Percentiles rank a stretch among this genome's conserved stretches.
phyloP scores from a whole-genome alignment of 2,113 vertebrate genomes.

The Origma solitaria region DNA sequence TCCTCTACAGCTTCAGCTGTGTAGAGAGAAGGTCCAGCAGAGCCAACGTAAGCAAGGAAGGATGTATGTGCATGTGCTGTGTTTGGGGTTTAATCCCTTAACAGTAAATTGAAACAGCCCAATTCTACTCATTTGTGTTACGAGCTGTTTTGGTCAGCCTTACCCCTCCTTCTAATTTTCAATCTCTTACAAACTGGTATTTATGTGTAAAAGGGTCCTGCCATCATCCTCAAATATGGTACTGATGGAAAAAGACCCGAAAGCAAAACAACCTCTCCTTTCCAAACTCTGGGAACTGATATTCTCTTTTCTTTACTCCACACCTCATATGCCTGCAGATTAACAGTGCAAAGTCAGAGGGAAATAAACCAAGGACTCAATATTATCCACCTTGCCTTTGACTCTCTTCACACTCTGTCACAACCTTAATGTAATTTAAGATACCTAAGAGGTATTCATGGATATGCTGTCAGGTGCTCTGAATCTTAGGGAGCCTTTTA shows the following conservation, averaged over 20 bases:
- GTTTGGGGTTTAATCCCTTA: neutral
- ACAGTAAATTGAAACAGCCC: neutral
- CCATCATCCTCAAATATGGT: neutral
- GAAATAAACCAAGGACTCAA: neutral
- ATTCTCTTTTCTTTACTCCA: constrained; percentile 16
- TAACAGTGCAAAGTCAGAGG: neutral
- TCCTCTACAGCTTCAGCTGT: neutral
- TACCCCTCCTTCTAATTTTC: neutral
- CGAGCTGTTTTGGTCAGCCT: neutral
- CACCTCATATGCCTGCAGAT: neutral
- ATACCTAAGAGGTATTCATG: neutral
- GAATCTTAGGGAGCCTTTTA: neutral
- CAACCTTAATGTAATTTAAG: neutral
- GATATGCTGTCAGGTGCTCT: neutral
- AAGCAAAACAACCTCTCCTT: neutral
- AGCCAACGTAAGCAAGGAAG: neutral
- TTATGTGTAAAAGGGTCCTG: neutral
- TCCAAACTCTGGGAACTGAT: neutral
- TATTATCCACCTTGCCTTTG: neutral
- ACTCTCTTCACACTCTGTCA: neutral
- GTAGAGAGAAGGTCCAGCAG: neutral
- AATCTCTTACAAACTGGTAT: neutral
- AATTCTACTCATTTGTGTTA: neutral
- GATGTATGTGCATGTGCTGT: neutral
- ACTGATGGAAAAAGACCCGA: neutral